Conservation (phyloP, 2,888 invertebrate genomes). For the Drosophila rubida region DNA sequence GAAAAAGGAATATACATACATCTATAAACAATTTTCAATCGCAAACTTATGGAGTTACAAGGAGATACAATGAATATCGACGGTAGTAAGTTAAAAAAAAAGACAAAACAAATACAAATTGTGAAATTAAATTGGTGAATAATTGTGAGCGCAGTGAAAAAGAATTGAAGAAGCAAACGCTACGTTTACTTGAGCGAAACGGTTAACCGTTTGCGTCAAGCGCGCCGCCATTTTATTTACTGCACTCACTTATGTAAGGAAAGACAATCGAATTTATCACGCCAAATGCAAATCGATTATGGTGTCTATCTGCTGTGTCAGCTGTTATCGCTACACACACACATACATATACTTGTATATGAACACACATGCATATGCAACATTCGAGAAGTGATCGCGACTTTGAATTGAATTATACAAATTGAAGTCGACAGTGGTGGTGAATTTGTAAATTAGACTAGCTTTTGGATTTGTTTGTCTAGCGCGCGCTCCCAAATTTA, state of each 20-base stretch:
- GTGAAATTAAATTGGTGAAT: not conserved
- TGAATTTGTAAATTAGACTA: constrained; percentile 47
- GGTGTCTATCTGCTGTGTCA: constrained; percentile 20
- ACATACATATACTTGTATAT: constrained; percentile 1
- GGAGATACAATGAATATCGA: constrained; percentile 44
- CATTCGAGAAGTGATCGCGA: constrained; percentile 39
- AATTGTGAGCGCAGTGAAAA: constrained; percentile 2
- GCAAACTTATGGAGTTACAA: constrained; percentile 57
- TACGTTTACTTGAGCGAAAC: not conserved
- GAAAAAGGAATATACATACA: constrained; percentile 25
- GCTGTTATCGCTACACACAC: constrained; percentile 4
- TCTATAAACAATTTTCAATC: constrained; percentile 4
- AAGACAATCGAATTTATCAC: constrained; percentile 14
- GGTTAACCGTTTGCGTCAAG: constrained; percentile 16
- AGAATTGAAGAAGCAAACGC: not conserved
- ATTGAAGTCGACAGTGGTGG: constrained; percentile 2
- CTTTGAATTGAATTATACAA: constrained; percentile 14
- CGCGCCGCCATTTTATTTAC: constrained; percentile 14
- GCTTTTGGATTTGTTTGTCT: constrained; percentile 24
- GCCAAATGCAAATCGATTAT: constrained; percentile 27
- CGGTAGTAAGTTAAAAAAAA: constrained; percentile 62
- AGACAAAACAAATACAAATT: not conserved
- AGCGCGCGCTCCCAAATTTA: constrained; percentile 26
- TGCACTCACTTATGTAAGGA: not conserved
- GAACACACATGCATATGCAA: constrained; percentile 7